Evolutionary conservation across 2,113 vertebrate genomes (phyloP).

Genomic region (Capreolus pygargus): DNA sequence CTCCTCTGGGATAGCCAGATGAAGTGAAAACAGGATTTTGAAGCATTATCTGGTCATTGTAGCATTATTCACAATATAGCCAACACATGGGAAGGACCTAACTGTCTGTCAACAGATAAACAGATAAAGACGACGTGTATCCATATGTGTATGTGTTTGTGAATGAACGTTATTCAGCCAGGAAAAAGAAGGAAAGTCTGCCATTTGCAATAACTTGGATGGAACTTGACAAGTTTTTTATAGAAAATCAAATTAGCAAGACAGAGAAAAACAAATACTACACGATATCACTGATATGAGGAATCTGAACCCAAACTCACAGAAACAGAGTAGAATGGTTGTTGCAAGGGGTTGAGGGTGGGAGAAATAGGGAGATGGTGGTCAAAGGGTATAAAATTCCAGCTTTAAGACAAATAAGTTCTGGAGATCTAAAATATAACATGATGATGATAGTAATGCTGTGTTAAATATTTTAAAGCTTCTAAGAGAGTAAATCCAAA

Average conservation of each 20-base stretch:
- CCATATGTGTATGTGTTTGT: background rate
- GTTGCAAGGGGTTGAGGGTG: background rate
- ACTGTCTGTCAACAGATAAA: background rate
- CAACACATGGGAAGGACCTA: background rate
- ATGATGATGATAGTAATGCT: background rate
- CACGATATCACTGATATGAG: background rate
- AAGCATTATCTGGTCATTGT: background rate
- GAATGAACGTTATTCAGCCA: background rate
- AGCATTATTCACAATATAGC: background rate
- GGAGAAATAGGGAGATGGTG: background rate
- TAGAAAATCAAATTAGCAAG: background rate
- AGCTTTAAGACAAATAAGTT: background rate
- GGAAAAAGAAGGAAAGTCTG: background rate
- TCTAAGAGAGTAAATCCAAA: background rate
- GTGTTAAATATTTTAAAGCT: background rate
- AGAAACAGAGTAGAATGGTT: background rate
- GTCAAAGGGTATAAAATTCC: background rate
- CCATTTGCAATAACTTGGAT: background rate
- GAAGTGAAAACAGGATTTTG: background rate
- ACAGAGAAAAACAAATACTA: background rate
- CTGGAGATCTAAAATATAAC: background rate
- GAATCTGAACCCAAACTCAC: background rate
- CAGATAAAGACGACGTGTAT: background rate
- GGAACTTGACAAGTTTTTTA: background rate
- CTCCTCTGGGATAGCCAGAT: background rate